phyloP scores from a whole-genome alignment of 2,888 invertebrate species.

The Drosophila percnosoma region DNA sequence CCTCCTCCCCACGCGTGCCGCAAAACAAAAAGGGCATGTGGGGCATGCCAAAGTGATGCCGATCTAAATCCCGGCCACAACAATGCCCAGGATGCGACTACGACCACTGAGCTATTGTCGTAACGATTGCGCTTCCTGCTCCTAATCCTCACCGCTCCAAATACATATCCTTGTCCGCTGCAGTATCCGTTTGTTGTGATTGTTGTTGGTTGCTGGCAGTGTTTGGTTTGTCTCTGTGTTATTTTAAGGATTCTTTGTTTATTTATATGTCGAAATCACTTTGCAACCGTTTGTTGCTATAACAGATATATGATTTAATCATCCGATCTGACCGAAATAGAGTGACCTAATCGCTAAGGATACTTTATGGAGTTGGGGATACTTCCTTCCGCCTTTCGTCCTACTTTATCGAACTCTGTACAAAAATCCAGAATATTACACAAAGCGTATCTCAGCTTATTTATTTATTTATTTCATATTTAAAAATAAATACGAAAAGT shows the following conservation, averaged over 20 bases:
- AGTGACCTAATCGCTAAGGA: no score
- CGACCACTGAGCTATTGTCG: conserved; percentile 23
- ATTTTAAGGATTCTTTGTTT: background rate
- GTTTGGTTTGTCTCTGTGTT: background rate
- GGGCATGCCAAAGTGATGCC: conserved; percentile 33
- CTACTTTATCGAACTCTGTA: no score
- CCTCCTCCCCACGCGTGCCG: no score
- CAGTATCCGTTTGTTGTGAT: background rate
- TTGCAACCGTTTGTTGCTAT: no score
- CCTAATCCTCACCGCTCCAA: background rate
- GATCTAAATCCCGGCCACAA: conserved; percentile 27
- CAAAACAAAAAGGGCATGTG: conserved; percentile 20
- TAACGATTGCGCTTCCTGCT: conserved; percentile 50
- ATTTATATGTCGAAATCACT: background rate
- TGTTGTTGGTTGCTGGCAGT: background rate
- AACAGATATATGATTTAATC: no score
- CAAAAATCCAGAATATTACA: no score
- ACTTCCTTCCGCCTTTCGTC: no score
- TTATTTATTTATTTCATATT: no score
- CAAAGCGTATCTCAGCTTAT: no score
- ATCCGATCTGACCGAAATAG: no score
- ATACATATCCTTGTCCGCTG: background rate
- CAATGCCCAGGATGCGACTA: conserved; percentile 36
- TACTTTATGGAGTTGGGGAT: no score
- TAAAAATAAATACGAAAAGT: no score